A percentile compares a stretch with the other conserved stretches of the same genome.
phyloP scores from a whole-genome alignment of 2,113 vertebrate species.

The Asarcornis scutulata region DNA sequence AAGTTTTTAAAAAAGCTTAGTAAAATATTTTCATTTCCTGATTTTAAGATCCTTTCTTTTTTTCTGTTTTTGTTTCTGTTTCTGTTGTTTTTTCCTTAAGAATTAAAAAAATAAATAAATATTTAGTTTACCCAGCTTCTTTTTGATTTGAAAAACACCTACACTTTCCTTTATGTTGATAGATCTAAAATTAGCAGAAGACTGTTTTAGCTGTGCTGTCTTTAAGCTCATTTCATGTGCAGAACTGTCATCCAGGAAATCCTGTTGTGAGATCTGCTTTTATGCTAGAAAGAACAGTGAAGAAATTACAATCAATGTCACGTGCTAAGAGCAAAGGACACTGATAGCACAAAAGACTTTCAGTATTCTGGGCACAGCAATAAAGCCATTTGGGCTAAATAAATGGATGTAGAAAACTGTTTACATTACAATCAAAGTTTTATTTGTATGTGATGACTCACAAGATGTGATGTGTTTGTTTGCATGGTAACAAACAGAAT shows the following conservation, averaged over 20 bases:
- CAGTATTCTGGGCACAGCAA: neutral
- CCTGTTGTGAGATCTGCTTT: neutral
- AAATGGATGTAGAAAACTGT: slow-evolving; percentile 12
- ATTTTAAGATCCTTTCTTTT: neutral
- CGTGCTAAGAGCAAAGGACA: neutral
- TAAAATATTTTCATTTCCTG: neutral
- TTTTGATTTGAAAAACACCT: neutral
- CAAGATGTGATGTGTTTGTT: neutral
- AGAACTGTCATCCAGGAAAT: neutral
- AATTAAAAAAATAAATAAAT: neutral
- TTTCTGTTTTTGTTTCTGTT: too few species aligned
- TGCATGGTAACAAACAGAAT: neutral
- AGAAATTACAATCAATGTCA: neutral
- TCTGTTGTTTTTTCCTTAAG: neutral
- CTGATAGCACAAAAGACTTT: neutral
- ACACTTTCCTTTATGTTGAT: neutral
- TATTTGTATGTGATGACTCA: neutral
- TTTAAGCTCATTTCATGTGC: neutral
- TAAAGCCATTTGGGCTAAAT: neutral
- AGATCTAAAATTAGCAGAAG: neutral
- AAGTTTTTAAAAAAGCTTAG: neutral
- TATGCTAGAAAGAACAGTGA: neutral
- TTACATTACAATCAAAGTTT: slow-evolving; percentile 4
- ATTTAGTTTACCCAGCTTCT: neutral
- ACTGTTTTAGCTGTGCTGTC: neutral